Percentiles rank a stretch among this genome's conserved stretches.
Evolutionary conservation across 2,797 vertebrate genomes (phyloP).

Genomic region (Pangasius sanitwongsei): DNA sequence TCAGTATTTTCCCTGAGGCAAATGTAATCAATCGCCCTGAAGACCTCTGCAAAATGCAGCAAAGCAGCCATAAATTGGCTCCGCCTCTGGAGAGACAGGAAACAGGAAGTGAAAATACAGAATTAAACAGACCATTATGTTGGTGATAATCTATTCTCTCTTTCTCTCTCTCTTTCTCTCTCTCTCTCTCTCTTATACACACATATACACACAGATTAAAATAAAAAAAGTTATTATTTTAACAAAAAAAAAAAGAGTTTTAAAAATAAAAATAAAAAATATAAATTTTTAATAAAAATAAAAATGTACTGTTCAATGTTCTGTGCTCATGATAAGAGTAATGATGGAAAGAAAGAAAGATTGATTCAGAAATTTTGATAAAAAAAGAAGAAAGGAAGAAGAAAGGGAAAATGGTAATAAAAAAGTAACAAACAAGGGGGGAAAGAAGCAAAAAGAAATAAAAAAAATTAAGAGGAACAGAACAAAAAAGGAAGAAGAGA

Average conservation of each 20-base stretch:
- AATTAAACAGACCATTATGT: conserved; percentile 15
- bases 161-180: neutral
- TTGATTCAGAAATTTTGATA: too few species aligned
- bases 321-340: neutral
- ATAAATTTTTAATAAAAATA: neutral
- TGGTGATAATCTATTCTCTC: neutral
- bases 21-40: conserved; percentile 68
- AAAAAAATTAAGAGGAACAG: neutral
- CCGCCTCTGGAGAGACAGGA: conserved; percentile 29
- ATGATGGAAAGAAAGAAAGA: neutral
- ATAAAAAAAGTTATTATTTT: neutral
- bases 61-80: conserved; percentile 40
- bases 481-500: neutral
- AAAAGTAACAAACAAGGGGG: too few species aligned
- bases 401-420: too few species aligned
- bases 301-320: neutral
- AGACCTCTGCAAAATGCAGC: conserved; percentile 61
- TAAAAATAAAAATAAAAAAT: neutral
- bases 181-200: neutral
- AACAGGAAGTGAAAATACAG: conserved; percentile 30
- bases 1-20: conserved; percentile 53
- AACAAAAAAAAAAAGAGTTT: neutral
- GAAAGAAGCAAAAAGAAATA: neutral
- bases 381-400: too few species aligned
- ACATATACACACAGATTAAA: neutral